These are phyloP conservation scores for Tiliacea aurago DNA, from an alignment of 2,888 invertebrate genomes.

Conservation along the genomic window DNA sequence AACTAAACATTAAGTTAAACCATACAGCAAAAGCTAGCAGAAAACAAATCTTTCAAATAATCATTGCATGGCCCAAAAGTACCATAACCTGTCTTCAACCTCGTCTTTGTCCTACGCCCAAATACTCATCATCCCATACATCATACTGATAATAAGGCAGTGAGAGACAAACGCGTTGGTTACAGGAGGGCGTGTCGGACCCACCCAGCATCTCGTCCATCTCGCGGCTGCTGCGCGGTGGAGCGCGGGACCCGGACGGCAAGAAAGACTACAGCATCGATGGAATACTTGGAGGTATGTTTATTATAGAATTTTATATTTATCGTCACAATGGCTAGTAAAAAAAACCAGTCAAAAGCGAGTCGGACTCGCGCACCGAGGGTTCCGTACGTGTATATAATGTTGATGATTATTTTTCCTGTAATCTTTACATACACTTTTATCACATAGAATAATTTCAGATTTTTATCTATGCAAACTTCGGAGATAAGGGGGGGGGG, in stretches of 20 bases:
- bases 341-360: no score
- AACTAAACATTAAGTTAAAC: neutral
- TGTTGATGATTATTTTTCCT: no score
- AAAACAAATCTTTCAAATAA: neutral
- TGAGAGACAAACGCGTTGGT: conserved; percentile 68
- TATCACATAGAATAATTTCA: no score
- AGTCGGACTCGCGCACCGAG: no score
- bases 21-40: no score
- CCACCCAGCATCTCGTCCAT: conserved; percentile 99
- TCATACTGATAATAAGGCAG: conserved; percentile 60
- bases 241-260: conserved; percentile 94
- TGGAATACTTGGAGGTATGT: conserved; percentile 95
- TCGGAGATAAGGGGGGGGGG: no score
- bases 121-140: conserved; percentile 25
- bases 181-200: conserved; percentile 97
- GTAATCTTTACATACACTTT: no score
- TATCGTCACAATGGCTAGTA: no score
- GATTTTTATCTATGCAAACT: no score
- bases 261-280: conserved; percentile 97
- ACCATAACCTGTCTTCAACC: neutral
- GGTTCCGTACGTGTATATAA: no score
- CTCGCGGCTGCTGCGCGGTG: conserved; percentile 96
- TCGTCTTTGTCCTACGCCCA: conserved; percentile 19
- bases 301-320: neutral
- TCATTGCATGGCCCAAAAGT: neutral